Evolutionary conservation across 2,888 invertebrate species (phyloP), one percentile per base, ranked within the genome.

Genomic region (Alviniconcha strummeri): DNA sequence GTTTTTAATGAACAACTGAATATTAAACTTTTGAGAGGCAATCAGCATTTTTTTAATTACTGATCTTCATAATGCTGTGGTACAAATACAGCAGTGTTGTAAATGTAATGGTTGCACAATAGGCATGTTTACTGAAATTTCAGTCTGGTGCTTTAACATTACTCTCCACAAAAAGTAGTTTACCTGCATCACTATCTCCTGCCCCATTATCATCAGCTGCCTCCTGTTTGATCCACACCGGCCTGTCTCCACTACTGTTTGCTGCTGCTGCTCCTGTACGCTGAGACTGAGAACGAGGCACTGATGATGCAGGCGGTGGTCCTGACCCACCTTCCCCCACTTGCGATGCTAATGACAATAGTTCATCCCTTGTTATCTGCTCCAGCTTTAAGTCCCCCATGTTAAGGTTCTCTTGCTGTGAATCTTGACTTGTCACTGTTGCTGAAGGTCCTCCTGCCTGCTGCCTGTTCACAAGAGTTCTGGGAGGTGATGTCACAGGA

Each of bases 341-440:
- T 69, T 82, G 82, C 19, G 82, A 77, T 19, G 82, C 71, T 15
- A 82, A 57, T 15, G 82, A 69, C 55, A 82, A 82, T 36, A 82
- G 56, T 56, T 82, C 82, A 67, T 82, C 82, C 13, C 64, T 82
- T 1, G 67, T 69, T 8, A 82, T 82, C 17, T 82, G 82, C 52
- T 82, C 82, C 56, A 82, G 67, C 56, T 82, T 82, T 57, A 82
- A 55, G 52, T 82, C 82, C 54, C 55, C 52, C 54, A 76, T 67
- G 71, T 69, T 77, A 11, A 82, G 64, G 71, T 77, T 82, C 36
- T 82, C 82, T 55, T 55, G n/a, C 11, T 69, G 77, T 6, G 75
- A 54, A 64, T 67, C 82, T 67, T 77, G 77, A 71, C 82, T 82
- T 17, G 82, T 82, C 15, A 82, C 69, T 57, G 82, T 82, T 67